A percentile compares a stretch with the other conserved stretches of the same genome.
These are phyloP conservation scores for Apis laboriosa DNA, from an alignment of 1,140 invertebrate species.

Conservation along the genomic window DNA sequence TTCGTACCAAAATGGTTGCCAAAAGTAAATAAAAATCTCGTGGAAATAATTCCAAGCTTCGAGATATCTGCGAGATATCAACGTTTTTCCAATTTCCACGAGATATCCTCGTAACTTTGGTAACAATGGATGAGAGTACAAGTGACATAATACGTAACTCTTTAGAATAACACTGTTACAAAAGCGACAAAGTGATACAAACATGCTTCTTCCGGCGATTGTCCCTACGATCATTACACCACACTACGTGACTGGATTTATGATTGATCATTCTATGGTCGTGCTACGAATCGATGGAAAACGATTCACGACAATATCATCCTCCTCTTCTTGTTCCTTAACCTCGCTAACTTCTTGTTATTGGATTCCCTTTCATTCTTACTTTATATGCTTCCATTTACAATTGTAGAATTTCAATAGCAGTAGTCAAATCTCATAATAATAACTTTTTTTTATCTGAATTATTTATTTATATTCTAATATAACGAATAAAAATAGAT, in stretches of 20 bases:
- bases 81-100: neutral
- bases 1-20: too few relatives aligned
- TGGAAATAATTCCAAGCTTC: neutral
- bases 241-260: conserved; percentile 39
- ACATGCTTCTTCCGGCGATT: conserved; percentile 48
- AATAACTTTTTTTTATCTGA: too few relatives aligned
- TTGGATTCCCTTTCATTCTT: too few relatives aligned
- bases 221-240: conserved; percentile 43
- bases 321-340: neutral
- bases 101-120: neutral
- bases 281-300: conserved; percentile 25
- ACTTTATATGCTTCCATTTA: too few relatives aligned
- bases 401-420: too few relatives aligned
- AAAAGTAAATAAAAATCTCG: neutral
- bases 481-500: too few relatives aligned
- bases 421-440: too few relatives aligned
- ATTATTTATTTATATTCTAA: too few relatives aligned
- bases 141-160: conserved; percentile 38
- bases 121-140: conserved; percentile 17
- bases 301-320: neutral
- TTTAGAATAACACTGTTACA: conserved; percentile 39
- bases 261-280: conserved; percentile 11
- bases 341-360: neutral
- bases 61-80: neutral
- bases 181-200: conserved; percentile 46